Conservation (phyloP, 2,888 invertebrate genomes). For the Nomada flava region DNA sequence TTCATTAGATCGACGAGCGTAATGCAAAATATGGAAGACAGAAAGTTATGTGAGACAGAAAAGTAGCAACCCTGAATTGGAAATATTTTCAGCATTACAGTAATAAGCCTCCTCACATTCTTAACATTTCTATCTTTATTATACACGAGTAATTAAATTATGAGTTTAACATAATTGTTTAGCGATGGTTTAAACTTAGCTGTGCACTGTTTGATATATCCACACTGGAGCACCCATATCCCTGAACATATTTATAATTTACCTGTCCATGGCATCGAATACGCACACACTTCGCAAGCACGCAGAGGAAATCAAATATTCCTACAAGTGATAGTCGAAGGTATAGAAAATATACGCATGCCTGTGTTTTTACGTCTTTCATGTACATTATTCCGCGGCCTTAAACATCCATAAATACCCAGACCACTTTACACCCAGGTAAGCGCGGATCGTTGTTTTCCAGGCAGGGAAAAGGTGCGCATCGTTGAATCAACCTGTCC, state of each 20-base stretch:
- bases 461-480: conserved; percentile 38
- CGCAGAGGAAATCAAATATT: background rate
- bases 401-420: conserved; percentile 33
- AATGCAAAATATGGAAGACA: too few species aligned
- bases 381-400: conserved; percentile 14
- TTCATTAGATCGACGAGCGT: too few species aligned
- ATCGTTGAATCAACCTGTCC: conserved; percentile 47
- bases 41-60: too few species aligned
- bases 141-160: too few species aligned
- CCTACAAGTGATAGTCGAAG: background rate
- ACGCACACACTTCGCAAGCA: too few species aligned
- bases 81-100: too few species aligned
- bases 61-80: too few species aligned
- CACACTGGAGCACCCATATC: background rate
- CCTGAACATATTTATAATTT: background rate
- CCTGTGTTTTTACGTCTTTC: conserved; percentile 10
- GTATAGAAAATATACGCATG: background rate
- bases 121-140: too few species aligned
- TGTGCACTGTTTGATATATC: too few species aligned
- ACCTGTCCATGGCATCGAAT: background rate
- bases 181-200: too few species aligned
- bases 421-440: conserved; percentile 39
- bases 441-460: conserved; percentile 30
- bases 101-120: too few species aligned
- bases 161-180: too few species aligned